Conservation (phyloP, 2,797 vertebrate genomes). For the Otolemur crassicaudatus region DNA sequence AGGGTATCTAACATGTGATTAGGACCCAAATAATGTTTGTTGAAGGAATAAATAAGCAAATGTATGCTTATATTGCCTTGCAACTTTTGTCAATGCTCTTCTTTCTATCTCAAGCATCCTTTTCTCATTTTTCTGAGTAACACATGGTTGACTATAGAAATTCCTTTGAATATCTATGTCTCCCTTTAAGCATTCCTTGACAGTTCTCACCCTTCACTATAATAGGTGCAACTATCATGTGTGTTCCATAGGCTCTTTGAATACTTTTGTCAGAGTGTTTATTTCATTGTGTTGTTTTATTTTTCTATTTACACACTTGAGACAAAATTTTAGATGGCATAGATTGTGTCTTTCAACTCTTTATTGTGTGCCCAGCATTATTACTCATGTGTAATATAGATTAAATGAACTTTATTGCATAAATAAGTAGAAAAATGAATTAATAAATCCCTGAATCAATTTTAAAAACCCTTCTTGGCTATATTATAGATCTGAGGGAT, state of each 20-base stretch:
- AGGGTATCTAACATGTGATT: background rate
- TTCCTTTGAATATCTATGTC: background rate
- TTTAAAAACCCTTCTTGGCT: background rate
- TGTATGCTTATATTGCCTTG: background rate
- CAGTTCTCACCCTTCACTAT: background rate
- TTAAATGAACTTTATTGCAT: background rate
- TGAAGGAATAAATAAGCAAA: background rate
- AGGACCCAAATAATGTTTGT: background rate
- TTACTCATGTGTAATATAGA: background rate
- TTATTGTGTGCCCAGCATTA: background rate
- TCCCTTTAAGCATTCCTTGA: background rate
- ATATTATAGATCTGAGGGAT: background rate
- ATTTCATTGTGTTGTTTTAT: background rate
- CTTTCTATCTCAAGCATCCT: background rate
- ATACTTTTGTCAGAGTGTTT: background rate
- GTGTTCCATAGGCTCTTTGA: background rate
- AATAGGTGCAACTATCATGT: background rate
- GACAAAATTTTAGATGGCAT: background rate
- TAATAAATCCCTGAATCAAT: background rate
- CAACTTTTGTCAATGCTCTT: background rate
- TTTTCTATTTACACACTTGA: background rate
- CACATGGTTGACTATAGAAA: background rate
- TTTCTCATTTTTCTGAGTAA: background rate
- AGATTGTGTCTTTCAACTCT: background rate
- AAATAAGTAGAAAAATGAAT: background rate